Evolutionary conservation across 1,140 invertebrate species (phyloP), one percentile per base, ranked within the genome.

Genomic region (Geopemphigus sp.): DNA sequence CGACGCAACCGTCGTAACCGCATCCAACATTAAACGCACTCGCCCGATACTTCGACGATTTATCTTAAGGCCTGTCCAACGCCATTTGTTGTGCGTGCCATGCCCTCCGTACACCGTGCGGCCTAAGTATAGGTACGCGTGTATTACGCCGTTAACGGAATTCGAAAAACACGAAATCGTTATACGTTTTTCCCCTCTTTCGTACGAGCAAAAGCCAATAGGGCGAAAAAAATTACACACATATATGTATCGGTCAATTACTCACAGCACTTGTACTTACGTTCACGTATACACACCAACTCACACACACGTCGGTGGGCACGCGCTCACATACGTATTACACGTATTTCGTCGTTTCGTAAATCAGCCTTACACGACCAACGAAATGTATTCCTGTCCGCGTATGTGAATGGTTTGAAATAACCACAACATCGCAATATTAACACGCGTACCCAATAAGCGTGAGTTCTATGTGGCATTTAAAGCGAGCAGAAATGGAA

Each of bases 11-110:
- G 12, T 24, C 14, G 57, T 26, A 26, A 59, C 57, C 57, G 4
- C 57, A 59, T 59, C 57, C 17, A 59, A 59, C 57, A 59, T 59
- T 59, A 59, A 59, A 59, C 57, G 57, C 57, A 24, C 24, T n/a
- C 57, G 57, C 57, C 57, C 24, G 15, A 24, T 59, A n/a, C 12
- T 1, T 14, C 24, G 24, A 59, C 57, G 22, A 59, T 59, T 59
- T 59, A 59, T 59, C 57, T 59, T 59, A 59, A 59, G 22, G 57
- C 57, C 57, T 24, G 57, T 59, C 57, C 22, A 24, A 59, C 24
- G 57, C 57, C 57, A 59, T 59, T 59, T 26, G 57, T 59, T 59
- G 57, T 59, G 57, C 24, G 56, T 5, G 56, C n/a, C n/a, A n/a
- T n/a, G n/a, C n/a, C n/a, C n/a, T n/a, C n/a, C n/a, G 56, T 24